These are phyloP conservation scores for Brachionus koreanus DNA, from an alignment of 1,140 invertebrate genomes.

Conservation along the genomic window DNA sequence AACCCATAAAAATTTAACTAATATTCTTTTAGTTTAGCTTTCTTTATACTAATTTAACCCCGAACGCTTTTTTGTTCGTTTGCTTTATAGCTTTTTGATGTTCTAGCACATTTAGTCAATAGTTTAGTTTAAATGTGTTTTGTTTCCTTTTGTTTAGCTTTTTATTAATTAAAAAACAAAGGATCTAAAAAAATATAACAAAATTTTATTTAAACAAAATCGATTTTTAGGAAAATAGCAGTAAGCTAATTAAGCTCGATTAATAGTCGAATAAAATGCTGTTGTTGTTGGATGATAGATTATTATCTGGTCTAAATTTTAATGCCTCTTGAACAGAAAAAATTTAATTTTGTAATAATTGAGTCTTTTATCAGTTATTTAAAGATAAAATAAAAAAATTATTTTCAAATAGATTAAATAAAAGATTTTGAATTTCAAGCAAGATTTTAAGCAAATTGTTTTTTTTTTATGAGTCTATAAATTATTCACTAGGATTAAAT, in stretches of 20 bases:
- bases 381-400: no score
- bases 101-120: not conserved
- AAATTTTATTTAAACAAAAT: not conserved
- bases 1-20: not conserved
- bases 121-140: not conserved
- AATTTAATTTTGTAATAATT: not conserved
- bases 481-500: no score
- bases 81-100: not conserved
- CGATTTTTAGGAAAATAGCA: not conserved
- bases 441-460: no score
- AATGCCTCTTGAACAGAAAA: not conserved
- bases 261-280: not conserved
- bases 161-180: not conserved
- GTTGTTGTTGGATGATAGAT: constrained; percentile 35
- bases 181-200: constrained; percentile 25
- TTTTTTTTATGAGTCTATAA: no score
- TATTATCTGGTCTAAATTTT: constrained; percentile 2
- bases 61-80: not conserved
- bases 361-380: no score
- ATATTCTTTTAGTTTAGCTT: constrained; percentile 8
- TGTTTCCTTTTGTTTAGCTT: not conserved
- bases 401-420: no score
- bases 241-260: not conserved
- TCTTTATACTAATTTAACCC: not conserved
- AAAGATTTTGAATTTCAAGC: no score